Conservation (phyloP, 2,888 invertebrate genomes). For the Thera britannica region DNA sequence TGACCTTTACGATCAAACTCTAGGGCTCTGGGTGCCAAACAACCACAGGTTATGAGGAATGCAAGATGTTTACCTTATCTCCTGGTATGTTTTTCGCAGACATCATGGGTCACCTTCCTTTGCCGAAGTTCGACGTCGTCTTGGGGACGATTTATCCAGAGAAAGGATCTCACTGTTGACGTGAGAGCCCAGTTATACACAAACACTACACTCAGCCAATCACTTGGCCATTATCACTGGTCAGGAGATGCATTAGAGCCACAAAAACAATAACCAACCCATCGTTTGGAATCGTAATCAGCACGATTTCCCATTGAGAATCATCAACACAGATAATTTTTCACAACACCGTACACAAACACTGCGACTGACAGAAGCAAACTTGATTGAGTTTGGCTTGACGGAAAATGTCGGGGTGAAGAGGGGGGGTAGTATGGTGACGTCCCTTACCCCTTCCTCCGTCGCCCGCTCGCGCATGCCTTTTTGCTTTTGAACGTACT, state of each 20-base stretch:
- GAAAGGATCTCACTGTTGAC: conserved; percentile 80
- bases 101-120: conserved; percentile 85
- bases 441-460: conserved; percentile 59
- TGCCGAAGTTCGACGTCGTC: conserved; percentile 78
- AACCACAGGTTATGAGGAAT: conserved; percentile 42
- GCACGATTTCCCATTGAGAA: conserved; percentile 83
- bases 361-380: conserved; percentile 83
- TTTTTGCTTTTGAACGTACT: conserved; percentile 39
- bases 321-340: conserved; percentile 82
- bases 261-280: conserved; percentile 82
- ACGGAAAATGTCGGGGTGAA: conserved; percentile 81
- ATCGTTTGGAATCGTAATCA: conserved; percentile 80
- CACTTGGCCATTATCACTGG: conserved; percentile 84
- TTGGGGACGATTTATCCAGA: conserved; percentile 81
- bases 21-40: conserved; percentile 42
- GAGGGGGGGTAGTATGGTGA: conserved; percentile 55
- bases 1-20: conserved; percentile 64
- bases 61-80: conserved; percentile 87
- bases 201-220: conserved; percentile 81
- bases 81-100: conserved; percentile 92
- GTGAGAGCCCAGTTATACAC: conserved; percentile 83
- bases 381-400: conserved; percentile 79
- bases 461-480: conserved; percentile 71
- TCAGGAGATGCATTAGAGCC: conserved; percentile 79
- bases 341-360: conserved; percentile 84